Evolutionary conservation across 1,140 invertebrate species (phyloP), one percentile per base, ranked within the genome.

Genomic region (Rhyzopertha dominica): DNA sequence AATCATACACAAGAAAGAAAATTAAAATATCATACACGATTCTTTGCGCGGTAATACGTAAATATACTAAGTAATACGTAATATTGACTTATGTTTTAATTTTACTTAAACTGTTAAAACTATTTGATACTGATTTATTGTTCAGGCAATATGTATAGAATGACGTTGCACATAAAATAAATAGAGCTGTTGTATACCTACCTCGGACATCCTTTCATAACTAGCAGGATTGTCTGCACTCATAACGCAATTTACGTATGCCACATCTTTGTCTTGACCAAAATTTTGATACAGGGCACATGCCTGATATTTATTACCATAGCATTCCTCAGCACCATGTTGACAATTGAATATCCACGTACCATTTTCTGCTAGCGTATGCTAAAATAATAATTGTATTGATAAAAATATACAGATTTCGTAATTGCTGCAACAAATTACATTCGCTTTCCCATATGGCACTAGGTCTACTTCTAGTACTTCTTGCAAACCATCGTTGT

Each of bases 371-470:
- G 51, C 53, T 29, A 17, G 47, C 10, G 14, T 25, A 29, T 56
- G 41, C 19, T 43, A 43, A 38, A 13, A 17, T 16, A 40, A 40
- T 26, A 14, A 40, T 32, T 32, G 14, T 32, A 9, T 32, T 14
- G 7, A 13, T 10, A 10, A 10, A 14, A 7, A 8, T 14, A 14
- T 7, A 32, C 9, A 32, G 8, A 8, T 32, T 32, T 32, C 7
- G 14, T 8, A 32, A 13, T 4, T 22, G 8, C 5, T 32, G 12
- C 19, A 36, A 8, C 32, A 20, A 67, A 66, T 71, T 68, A 82
- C 80, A 57, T 61, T 39, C 3, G 88, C 84, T 69, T 91, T 90
- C 45, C 90, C 90, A 62, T 82, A 92, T 1, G 90, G 86, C 37
- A 83, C 71, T 19, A 79, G 72, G 14, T 69, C 59, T 24, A 81